A percentile compares a stretch with the other conserved stretches of the same genome.
These are phyloP conservation scores for Argyra leucocephala DNA, from an alignment of 2,888 invertebrate genomes.

Conservation along the genomic window DNA sequence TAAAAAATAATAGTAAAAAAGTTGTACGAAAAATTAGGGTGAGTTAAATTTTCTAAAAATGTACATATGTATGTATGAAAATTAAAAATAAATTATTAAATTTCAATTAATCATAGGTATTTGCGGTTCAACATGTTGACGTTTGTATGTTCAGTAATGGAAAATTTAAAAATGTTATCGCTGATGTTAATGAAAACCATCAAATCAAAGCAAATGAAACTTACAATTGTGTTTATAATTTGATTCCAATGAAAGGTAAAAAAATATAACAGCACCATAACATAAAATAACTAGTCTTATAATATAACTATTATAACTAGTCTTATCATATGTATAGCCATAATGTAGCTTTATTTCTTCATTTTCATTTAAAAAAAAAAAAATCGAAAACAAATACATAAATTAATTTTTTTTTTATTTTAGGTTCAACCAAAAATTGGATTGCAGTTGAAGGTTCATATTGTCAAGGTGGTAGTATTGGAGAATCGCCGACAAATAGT, in stretches of 20 bases:
- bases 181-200: conserved; percentile 53
- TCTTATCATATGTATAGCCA: too few relatives aligned
- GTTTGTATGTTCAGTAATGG: conserved; percentile 89
- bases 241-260: conserved; percentile 54
- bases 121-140: conserved; percentile 77
- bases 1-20: conserved; percentile 68
- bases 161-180: conserved; percentile 72
- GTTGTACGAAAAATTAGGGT: conserved; percentile 73
- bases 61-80: not conserved
- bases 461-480: conserved; percentile 46
- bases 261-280: too few relatives aligned
- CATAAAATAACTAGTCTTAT: too few relatives aligned
- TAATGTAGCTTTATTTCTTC: too few relatives aligned
- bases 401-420: conserved; percentile 3
- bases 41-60: conserved; percentile 28
- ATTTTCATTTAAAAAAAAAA: too few relatives aligned
- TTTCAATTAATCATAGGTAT: conserved; percentile 46
- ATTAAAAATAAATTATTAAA: not conserved
- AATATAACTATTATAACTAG: too few relatives aligned
- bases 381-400: too few relatives aligned
- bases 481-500: conserved; percentile 22
- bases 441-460: conserved; percentile 73
- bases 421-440: conserved; percentile 74
- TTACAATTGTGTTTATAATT: conserved; percentile 52
- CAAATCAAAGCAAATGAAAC: conserved; percentile 56